Base-by-base conservation (phyloP, 1,140 invertebrate species). In the Penaeus japonicus region DNA sequence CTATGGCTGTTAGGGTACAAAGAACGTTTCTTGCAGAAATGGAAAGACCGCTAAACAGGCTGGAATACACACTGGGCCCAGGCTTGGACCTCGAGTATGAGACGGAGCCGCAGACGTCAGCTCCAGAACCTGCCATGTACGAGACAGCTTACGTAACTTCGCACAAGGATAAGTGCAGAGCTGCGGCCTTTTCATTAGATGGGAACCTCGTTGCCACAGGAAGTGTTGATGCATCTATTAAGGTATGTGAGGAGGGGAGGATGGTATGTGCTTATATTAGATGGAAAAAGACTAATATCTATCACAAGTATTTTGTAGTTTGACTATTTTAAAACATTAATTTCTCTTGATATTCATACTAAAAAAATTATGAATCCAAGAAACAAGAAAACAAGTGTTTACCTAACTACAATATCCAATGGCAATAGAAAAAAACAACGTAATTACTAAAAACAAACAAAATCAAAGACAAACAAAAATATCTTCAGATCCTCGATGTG, bases 141-240 rank as follows among this genome's bases (percentile, higher is more conserved):
- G 98, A 99, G 93, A 99, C 99, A 0, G 98, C 98, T 3, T 99
- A 99, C 93, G 98, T 99, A 0, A 99, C 99, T 7, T 98, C 98
- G 4, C 99, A 99, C 92, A 99, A 99, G 93, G 98, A 96, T 87
- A 96, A 98, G 87, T 99, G 98, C 91, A 80, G 91, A 54, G 87
- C 87, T 27, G 89, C 86, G 27, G 90, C 87, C 27, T 99, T 99
- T 92, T 99, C 97, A 90, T 93, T 94, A 15, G 98, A 99, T 94
- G 99, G 98, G 0, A 96, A 98, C 91, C 93, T 99, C 0, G 97
- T 99, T n/a, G 98, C 98, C 1, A 99, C 98, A 2, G 99, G 99
- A 30, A 99, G 98, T 90, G 97, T 97, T 2, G 12, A 39, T 39
- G 7, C 7, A 39, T 39, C 2, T 39, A 39, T 39, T 4, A 4